These are phyloP conservation scores for Dufourea novaeangliae DNA, from an alignment of 1,140 invertebrate species.

Conservation along the genomic window DNA sequence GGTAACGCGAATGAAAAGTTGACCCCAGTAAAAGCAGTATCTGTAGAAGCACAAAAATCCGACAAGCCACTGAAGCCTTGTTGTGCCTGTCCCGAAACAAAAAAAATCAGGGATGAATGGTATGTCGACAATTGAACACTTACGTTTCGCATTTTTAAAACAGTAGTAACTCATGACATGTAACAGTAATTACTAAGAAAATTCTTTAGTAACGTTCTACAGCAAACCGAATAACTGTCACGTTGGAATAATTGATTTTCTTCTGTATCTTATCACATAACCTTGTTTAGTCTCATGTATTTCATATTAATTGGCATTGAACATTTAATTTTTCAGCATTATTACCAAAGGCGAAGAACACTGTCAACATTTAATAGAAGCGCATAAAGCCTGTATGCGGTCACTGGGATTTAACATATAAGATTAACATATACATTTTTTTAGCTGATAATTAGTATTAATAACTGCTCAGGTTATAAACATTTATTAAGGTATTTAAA, in stretches of 20 bases:
- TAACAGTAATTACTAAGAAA: background rate
- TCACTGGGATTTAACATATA: constrained; percentile 97
- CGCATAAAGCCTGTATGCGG: constrained; percentile 98
- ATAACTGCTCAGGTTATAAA: constrained; percentile 30
- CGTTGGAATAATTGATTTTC: background rate
- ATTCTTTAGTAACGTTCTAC: constrained; percentile 14
- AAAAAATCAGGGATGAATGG: constrained; percentile 94
- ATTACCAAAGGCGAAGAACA: constrained; percentile 96
- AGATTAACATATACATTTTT: constrained; percentile 50
- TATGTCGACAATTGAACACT: constrained; percentile 79
- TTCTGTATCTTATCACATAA: constrained; percentile 20
- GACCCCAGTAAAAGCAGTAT: background rate
- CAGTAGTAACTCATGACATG: background rate
- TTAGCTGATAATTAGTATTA: too few species aligned
- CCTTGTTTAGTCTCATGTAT: background rate
- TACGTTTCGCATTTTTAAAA: background rate
- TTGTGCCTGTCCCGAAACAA: constrained; percentile 99
- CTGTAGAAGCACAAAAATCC: background rate
- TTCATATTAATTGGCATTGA: background rate
- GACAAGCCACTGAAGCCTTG: constrained; percentile 88
- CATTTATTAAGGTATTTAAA: constrained; percentile 13
- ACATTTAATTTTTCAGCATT: constrained; percentile 87
- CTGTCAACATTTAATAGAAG: constrained; percentile 94
- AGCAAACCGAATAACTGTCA: background rate
- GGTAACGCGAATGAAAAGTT: background rate